phyloP scores from a whole-genome alignment of 2,797 vertebrate species.

The Sarcophilus harrisii region DNA sequence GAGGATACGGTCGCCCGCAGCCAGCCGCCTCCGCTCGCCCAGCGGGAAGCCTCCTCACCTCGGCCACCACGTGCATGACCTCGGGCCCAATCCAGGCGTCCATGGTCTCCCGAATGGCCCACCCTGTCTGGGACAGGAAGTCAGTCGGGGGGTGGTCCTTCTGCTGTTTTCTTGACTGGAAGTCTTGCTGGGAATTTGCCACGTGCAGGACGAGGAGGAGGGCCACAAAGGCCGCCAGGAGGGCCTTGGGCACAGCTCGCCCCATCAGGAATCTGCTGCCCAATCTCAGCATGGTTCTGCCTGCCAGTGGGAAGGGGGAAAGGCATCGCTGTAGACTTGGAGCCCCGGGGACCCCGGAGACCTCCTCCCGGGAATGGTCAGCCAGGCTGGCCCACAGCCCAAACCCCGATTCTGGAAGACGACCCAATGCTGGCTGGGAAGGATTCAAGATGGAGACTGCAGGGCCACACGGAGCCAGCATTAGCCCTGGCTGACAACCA shows the following conservation, averaged over 20 bases:
- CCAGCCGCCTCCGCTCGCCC: background rate
- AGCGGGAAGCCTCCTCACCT: slow-evolving; percentile 73
- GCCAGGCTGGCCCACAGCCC: background rate
- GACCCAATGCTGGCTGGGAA: background rate
- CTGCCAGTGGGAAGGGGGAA: slow-evolving; percentile 44
- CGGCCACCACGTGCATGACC: slow-evolving; percentile 61
- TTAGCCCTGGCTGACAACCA: background rate
- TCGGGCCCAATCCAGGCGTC: slow-evolving; percentile 80
- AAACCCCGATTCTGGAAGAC: background rate
- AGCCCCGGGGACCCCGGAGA: no score
- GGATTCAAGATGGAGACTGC: background rate
- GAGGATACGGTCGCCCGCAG: background rate
- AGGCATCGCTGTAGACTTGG: background rate
- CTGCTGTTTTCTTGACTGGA: slow-evolving; percentile 47
- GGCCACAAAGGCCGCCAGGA: background rate
- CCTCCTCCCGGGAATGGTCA: background rate
- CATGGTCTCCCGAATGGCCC: slow-evolving; percentile 51
- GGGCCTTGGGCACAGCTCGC: background rate
- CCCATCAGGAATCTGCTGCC: background rate
- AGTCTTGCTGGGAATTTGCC: slow-evolving; percentile 55
- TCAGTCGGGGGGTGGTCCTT: slow-evolving; percentile 67
- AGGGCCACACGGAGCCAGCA: background rate
- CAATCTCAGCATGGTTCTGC: slow-evolving; percentile 51
- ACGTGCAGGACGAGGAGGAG: slow-evolving; percentile 33
- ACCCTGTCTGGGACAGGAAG: slow-evolving; percentile 73